Percentiles rank a stretch among this genome's conserved stretches.
Evolutionary conservation across 2,888 invertebrate species (phyloP).

Genomic region (Oligia strigilis): DNA sequence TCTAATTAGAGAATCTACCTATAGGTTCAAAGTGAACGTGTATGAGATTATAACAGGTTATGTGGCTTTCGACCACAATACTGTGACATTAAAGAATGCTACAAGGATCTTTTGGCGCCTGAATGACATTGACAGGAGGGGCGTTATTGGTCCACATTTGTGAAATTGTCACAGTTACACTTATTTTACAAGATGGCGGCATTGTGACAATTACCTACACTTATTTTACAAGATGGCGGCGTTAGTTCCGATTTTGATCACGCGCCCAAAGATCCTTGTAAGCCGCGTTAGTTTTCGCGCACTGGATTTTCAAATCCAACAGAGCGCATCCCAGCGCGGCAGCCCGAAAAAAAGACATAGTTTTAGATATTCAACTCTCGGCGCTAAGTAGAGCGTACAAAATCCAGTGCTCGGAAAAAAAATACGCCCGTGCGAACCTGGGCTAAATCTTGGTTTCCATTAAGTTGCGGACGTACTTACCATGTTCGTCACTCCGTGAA

Average conservation of each 20-base stretch:
- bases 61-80: not conserved
- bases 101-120: not conserved
- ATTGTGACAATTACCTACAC: not conserved
- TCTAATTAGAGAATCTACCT: not conserved
- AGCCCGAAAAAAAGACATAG: not conserved
- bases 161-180: not conserved
- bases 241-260: not conserved
- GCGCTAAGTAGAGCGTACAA: too few relatives aligned
- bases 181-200: not conserved
- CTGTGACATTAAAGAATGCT: not conserved
- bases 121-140: not conserved
- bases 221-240: not conserved
- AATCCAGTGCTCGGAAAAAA: not conserved
- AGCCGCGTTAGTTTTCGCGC: not conserved
- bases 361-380: too few relatives aligned
- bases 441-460: not conserved
- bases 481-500: not conserved
- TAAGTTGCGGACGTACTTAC: too few relatives aligned
- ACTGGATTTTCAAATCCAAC: not conserved
- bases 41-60: constrained; percentile 3
- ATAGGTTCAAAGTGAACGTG: not conserved
- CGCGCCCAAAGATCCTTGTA: not conserved
- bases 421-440: not conserved
- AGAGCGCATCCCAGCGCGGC: not conserved
- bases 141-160: not conserved